Percentiles rank a stretch among this genome's conserved stretches.
These are phyloP conservation scores for Pachyseris speciosa DNA, from an alignment of 64 coral and sea anemone species.

Conservation along the genomic window DNA sequence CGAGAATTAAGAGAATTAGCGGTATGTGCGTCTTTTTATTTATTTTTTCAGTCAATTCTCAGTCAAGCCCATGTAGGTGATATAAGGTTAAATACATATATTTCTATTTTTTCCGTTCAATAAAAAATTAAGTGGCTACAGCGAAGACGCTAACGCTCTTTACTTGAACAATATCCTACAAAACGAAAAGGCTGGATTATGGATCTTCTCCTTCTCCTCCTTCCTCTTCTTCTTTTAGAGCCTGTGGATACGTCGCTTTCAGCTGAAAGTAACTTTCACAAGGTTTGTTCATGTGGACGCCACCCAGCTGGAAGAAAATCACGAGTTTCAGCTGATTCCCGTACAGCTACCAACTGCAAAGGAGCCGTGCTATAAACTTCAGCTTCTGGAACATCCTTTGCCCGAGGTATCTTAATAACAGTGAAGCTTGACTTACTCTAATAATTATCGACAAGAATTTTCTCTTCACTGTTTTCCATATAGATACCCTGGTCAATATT, in stretches of 20 bases:
- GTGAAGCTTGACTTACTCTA: too few relatives aligned
- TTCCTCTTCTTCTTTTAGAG: neutral
- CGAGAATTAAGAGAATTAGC: neutral
- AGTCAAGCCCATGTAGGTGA: neutral
- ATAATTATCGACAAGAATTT: too few relatives aligned
- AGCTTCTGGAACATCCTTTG: slow-evolving; percentile 3
- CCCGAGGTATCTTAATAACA: neutral
- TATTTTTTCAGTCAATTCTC: too few relatives aligned
- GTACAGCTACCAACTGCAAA: too few relatives aligned
- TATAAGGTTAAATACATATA: too few relatives aligned
- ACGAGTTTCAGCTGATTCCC: neutral
- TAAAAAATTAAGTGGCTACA: too few relatives aligned
- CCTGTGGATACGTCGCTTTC: neutral
- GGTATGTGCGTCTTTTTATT: neutral
- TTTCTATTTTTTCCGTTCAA: too few relatives aligned
- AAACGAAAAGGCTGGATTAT: neutral
- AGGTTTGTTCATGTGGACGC: neutral
- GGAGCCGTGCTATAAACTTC: neutral
- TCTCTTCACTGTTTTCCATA: too few relatives aligned
- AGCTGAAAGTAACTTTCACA: neutral
- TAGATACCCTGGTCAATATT: too few relatives aligned
- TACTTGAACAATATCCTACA: too few relatives aligned
- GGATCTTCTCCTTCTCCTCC: neutral
- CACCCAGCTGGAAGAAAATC: neutral
- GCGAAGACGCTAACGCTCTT: too few relatives aligned